These are phyloP conservation scores for Bufotes viridis DNA, from an alignment of 2,797 vertebrate genomes.

Conservation along the genomic window DNA sequence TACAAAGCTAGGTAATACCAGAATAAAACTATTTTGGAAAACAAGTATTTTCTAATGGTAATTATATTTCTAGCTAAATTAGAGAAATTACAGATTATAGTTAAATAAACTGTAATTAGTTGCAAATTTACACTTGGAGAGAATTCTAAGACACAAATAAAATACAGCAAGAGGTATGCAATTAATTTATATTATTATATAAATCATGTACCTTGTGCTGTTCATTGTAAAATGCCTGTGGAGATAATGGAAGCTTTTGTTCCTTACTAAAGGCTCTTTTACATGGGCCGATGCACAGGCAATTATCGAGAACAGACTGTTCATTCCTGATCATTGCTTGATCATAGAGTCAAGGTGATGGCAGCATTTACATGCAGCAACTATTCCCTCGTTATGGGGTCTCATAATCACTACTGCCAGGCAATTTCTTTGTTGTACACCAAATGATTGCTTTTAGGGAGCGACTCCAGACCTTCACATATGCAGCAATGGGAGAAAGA, in stretches of 20 bases:
- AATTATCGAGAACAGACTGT: too few species aligned
- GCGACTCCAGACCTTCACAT: too few species aligned
- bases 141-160: background rate
- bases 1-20: background rate
- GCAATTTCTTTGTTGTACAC: too few species aligned
- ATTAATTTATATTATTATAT: slow-evolving; percentile 29
- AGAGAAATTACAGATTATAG: slow-evolving; percentile 16
- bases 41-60: background rate
- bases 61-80: slow-evolving; percentile 2
- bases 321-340: too few species aligned
- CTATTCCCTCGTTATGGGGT: too few species aligned
- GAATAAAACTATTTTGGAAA: background rate
- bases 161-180: slow-evolving; percentile 2
- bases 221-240: background rate
- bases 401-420: too few species aligned
- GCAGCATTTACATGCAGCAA: too few species aligned
- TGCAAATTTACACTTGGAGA: background rate
- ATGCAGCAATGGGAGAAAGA: too few species aligned
- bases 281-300: too few species aligned
- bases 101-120: slow-evolving; percentile 44
- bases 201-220: background rate
- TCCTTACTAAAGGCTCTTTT: background rate
- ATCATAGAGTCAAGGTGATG: too few species aligned
- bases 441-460: too few species aligned
- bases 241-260: slow-evolving; percentile 25